Base-by-base conservation (phyloP, 1,140 invertebrate genomes). In the Harpegnathos saltator region DNA sequence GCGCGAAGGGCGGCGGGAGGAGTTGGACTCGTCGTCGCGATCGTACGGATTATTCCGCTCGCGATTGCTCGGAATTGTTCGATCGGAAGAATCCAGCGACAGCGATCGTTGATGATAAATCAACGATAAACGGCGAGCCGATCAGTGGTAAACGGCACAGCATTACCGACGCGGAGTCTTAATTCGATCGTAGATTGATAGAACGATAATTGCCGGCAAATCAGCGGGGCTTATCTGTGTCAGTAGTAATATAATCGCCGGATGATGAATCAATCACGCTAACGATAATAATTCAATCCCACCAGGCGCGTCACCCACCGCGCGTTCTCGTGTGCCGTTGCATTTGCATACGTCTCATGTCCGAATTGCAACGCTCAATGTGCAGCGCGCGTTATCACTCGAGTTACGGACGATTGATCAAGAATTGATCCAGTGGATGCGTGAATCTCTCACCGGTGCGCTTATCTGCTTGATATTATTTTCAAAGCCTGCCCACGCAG, bases 401-500 rank as follows among this genome's bases (percentile, higher is more conserved):
- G 5, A 14, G 33, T 69, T 14, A 14, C 54, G 24, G 61, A 72
- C 33, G 33, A 24, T 33, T 44, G 44, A 58, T 82, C 62, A 54
- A 1, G 24, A 14, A 63, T 17, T 17, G 61, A 29, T 29, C 33
- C 33, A 29, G 15, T 82, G 65, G 56, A 77, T 74, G 52, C 24
- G 65, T 14, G 15, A n/a, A n/a, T n/a, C n/a, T n/a, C 17, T 61
- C 54, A 0, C 12, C 26, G 69, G 19, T 69, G 26, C 11, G 17
- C 12, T 29, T 78, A 56, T 56, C 17, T 71, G 15, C 19, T 48
- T 19, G 19, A 44, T 44, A 58, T 65, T 58, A 85, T 85, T 88
- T 88, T 88, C 72, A 88, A 88, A 88, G 87, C 84, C 22, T 59
- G 65, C 87, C n/a, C 59, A 56, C 1, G 15, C 24, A 74, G 69